phyloP scores from a whole-genome alignment of 1,140 invertebrate genomes.

The Caenorhabditis remanei region DNA sequence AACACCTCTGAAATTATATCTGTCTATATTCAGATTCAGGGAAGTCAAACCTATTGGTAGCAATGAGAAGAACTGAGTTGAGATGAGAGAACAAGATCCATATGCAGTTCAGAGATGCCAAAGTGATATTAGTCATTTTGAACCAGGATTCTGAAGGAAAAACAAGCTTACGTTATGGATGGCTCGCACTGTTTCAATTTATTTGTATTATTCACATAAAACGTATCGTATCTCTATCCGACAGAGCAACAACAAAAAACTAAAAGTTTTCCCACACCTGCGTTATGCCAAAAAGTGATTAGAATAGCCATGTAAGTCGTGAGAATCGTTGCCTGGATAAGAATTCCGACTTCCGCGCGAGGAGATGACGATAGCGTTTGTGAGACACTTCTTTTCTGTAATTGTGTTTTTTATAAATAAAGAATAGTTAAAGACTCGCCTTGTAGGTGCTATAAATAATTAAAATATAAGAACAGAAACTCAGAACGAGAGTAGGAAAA shows the following conservation, averaged over 20 bases:
- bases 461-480: conserved; percentile 10
- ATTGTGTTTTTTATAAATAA: background rate
- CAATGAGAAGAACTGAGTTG: conserved; percentile 8
- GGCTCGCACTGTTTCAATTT: background rate
- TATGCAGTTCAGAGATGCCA: background rate
- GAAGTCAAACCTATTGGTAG: background rate
- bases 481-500: background rate
- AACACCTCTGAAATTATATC: background rate
- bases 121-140: conserved; percentile 13
- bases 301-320: conserved; percentile 43
- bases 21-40: background rate
- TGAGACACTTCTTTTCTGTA: background rate
- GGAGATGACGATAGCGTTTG: background rate
- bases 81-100: conserved; percentile 44
- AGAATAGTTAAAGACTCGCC: background rate
- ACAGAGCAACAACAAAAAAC: background rate
- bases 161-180: background rate
- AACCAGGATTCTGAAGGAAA: conserved; percentile 25
- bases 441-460: conserved; percentile 32
- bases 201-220: too few relatives aligned
- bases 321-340: conserved; percentile 38
- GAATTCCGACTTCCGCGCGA: conserved; percentile 15
- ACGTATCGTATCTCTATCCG: too few relatives aligned
- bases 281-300: conserved; percentile 47
- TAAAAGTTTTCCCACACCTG: conserved; percentile 28